Evolutionary conservation across 2,797 vertebrate genomes (phyloP).

Genomic region (Alfaro cultratus): DNA sequence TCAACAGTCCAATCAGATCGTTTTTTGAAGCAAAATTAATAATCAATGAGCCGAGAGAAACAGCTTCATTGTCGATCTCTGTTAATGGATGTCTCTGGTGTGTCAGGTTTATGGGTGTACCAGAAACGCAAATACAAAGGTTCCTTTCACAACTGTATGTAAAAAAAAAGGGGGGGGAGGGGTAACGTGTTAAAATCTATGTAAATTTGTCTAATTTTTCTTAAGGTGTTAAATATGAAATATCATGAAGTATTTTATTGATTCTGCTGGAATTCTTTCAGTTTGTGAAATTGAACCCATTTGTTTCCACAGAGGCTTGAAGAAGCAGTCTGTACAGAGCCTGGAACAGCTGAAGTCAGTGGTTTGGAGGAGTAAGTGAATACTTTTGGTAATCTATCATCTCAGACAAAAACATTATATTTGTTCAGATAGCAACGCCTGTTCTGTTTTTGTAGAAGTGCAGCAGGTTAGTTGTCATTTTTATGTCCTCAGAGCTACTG

Average conservation of each 20-base stretch:
- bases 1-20: background rate
- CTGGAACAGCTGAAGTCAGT: background rate
- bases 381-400: background rate
- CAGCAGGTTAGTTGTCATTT: background rate
- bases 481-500: background rate
- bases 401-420: background rate
- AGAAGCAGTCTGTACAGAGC: background rate
- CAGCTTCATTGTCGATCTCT: background rate
- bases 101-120: no score
- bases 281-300: no score
- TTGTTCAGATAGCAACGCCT: background rate
- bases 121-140: background rate
- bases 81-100: background rate
- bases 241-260: no score
- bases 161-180: no score
- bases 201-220: no score
- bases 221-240: no score
- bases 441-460: background rate
- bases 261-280: no score
- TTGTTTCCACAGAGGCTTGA: background rate
- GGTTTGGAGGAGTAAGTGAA: background rate
- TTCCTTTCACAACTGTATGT: no score
- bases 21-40: background rate
- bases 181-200: no score
- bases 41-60: no score